These are phyloP conservation scores for Catalaphyllia jardinei DNA, from an alignment of 64 coral and sea anemone species.

Conservation along the genomic window DNA sequence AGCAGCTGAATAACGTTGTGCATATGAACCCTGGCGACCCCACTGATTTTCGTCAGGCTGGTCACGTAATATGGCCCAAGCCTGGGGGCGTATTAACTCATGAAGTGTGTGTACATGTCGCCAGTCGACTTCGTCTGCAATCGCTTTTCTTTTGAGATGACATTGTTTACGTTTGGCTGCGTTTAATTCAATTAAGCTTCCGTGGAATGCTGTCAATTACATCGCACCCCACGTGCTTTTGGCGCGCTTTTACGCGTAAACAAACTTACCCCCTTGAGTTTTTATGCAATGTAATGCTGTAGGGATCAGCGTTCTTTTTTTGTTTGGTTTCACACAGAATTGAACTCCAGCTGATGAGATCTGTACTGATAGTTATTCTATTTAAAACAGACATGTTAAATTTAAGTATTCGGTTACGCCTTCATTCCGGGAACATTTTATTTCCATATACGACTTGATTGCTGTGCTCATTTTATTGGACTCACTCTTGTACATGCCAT, in stretches of 20 bases:
- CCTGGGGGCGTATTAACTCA: not conserved
- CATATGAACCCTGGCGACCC: not conserved
- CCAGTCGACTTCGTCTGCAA: not conserved
- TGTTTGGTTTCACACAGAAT: not conserved
- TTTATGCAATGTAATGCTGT: not conserved
- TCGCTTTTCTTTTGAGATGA: not conserved
- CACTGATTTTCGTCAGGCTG: not conserved
- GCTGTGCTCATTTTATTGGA: not conserved
- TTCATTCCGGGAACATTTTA: not conserved
- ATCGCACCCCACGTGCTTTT: not conserved
- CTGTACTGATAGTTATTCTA: not conserved
- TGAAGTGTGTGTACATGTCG: not conserved
- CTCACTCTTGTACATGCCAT: not conserved
- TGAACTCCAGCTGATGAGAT: not conserved
- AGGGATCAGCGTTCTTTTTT: not conserved
- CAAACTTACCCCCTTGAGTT: not conserved
- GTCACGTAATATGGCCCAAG: conserved; percentile 5
- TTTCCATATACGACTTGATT: not conserved
- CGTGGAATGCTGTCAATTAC: conserved; percentile 1
- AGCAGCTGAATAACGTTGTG: not conserved
- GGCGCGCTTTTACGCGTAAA: not conserved
- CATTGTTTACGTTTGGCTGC: conserved; percentile 1
- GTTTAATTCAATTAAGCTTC: not conserved
- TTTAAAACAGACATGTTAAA: not conserved
- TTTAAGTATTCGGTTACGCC: not conserved